Base-by-base conservation (phyloP, 2,797 vertebrate species). In the Diplodus puntazzo region DNA sequence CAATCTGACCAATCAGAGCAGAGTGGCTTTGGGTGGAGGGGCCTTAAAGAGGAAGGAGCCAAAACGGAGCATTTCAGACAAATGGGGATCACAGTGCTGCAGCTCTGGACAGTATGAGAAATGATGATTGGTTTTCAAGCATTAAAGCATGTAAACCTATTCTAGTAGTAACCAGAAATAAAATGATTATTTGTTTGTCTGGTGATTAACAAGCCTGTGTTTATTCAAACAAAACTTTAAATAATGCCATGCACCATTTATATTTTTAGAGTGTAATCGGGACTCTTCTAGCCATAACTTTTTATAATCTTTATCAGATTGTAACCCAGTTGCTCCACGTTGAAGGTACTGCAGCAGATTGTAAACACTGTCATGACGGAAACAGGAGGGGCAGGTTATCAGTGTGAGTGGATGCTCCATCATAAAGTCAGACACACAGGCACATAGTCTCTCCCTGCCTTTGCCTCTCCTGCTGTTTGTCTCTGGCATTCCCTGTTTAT, bases 351-450 rank as follows among this genome's bases (percentile, higher is more conserved):
- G 62, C 77, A 67, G 69, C 63, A 66, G 62, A 70, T 49, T 73
- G 73, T 75, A 68, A 79, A 86, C 67, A 62, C n/a, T 73, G 74
- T 75, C 48, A 27, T 17, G 5, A 6, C 76, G 39, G 48, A 65
- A 63, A 27, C 34, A 48, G 65, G n/a, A 43, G 55, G 13, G 2
- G 58, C 13, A 8, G 45, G 63, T 55, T 73, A 55, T 79, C 63
- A 2, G 71, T 30, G 49, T 58, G 43, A 66, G 68, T 46, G 60
- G 66, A 83, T 18, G 1, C 75, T 71, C 48, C 54, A 1, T 71
- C 69, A 70, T 67, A 42, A 76, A 66, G 48, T 80, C 63, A 67
- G 43, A 48, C 59, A 67, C 14, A 4, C 57, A 67, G 73, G 66
- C 8, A 1, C 58, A 50, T 11, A 2, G 18, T 1, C 27, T 67